A percentile compares a stretch with the other conserved stretches of the same genome.
Evolutionary conservation across 2,113 vertebrate genomes (phyloP).

Genomic region (Panthera leo): DNA sequence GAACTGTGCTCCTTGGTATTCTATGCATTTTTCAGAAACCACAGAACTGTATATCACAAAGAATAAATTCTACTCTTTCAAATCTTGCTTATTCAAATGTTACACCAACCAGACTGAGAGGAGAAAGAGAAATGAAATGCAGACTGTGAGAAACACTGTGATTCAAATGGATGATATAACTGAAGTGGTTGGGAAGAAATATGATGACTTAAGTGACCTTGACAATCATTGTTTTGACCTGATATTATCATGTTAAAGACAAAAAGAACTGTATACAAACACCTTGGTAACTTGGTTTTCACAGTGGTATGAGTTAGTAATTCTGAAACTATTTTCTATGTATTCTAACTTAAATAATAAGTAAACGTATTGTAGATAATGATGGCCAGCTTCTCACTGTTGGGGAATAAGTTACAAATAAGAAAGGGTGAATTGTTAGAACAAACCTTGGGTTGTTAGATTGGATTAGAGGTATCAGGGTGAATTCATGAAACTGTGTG

Average conservation of each 20-base stretch:
- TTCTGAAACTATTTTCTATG: neutral
- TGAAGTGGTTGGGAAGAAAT: neutral
- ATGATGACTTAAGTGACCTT: neutral
- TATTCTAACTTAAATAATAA: neutral
- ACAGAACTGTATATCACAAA: neutral
- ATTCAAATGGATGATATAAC: neutral
- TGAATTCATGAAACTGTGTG: neutral
- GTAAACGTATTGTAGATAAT: neutral
- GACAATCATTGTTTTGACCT: conserved; percentile 3
- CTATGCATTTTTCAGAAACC: neutral
- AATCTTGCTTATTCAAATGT: conserved; percentile 24
- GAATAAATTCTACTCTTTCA: neutral
- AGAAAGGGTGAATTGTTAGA: neutral
- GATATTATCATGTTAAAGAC: neutral
- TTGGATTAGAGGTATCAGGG: neutral
- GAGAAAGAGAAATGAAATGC: neutral
- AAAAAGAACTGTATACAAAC: conserved; percentile 19
- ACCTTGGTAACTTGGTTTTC: neutral
- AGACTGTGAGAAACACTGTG: neutral
- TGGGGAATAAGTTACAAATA: neutral
- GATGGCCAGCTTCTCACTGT: neutral
- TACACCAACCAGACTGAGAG: neutral
- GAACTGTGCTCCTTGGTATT: neutral
- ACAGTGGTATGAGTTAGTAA: neutral
- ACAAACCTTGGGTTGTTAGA: neutral